Percentiles rank a stretch among this genome's conserved stretches.
These are phyloP conservation scores for Drosophila rubida DNA, from an alignment of 2,888 invertebrate species.

Conservation along the genomic window DNA sequence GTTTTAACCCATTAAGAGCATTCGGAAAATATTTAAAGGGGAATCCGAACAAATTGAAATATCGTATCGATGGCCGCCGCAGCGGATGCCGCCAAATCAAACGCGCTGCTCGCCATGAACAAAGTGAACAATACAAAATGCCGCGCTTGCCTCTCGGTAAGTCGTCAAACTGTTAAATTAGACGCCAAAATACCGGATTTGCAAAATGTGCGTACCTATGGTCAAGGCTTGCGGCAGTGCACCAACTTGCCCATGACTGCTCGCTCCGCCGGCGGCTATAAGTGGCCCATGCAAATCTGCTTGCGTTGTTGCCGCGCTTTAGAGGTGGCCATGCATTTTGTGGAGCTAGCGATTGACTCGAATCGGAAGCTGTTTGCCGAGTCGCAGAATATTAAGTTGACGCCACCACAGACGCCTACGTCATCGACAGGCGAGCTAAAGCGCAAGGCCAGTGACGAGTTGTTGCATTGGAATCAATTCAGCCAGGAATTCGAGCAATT, in stretches of 20 bases:
- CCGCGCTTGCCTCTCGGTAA: constrained; percentile 71
- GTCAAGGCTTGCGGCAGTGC: constrained; percentile 62
- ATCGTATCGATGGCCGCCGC: constrained; percentile 46
- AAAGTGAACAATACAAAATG: constrained; percentile 68
- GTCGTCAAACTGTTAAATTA: constrained; percentile 64
- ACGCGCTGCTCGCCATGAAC: constrained; percentile 57
- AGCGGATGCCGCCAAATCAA: constrained; percentile 55
- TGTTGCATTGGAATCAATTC: constrained; percentile 70
- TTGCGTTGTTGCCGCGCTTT: constrained; percentile 77
- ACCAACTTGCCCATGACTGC: constrained; percentile 46
- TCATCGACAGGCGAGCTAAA: constrained; percentile 59
- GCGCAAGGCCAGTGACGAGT: constrained; percentile 67
- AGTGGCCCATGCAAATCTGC: constrained; percentile 76
- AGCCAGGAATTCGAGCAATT: constrained; percentile 72
- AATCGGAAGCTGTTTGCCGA: constrained; percentile 60
- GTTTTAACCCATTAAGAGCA: constrained; percentile 1
- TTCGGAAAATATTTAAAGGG: not conserved
- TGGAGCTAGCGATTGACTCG: constrained; percentile 68
- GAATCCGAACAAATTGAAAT: not conserved
- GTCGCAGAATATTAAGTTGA: constrained; percentile 48
- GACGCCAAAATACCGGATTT: constrained; percentile 60
- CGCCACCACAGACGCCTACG: constrained; percentile 20
- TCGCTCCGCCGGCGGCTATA: constrained; percentile 46
- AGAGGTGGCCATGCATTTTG: constrained; percentile 77
- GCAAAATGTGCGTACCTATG: constrained; percentile 63